These are phyloP conservation scores for Synergus japonicus DNA, from an alignment of 2,888 invertebrate species.

Conservation along the genomic window DNA sequence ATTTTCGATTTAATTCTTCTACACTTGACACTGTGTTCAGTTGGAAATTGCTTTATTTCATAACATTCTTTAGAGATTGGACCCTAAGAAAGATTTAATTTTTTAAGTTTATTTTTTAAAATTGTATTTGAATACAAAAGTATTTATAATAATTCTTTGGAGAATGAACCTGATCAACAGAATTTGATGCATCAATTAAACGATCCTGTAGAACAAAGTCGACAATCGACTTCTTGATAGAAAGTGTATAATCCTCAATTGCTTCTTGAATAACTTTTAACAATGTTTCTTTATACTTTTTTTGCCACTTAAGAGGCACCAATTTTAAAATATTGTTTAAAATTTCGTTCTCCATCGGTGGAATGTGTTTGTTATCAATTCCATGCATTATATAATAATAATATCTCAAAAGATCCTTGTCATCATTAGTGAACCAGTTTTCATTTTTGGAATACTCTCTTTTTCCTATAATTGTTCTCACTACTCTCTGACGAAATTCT, in stretches of 20 bases:
- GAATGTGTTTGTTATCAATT: slow-evolving; percentile 93
- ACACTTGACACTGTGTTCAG: slow-evolving; percentile 57
- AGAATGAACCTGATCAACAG: slow-evolving; percentile 50
- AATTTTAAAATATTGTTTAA: slow-evolving; percentile 83
- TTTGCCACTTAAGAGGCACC: slow-evolving; percentile 81
- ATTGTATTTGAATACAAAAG: background rate
- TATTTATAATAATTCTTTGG: background rate
- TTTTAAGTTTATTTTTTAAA: background rate
- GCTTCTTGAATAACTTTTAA: slow-evolving; percentile 86
- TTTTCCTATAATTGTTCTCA: slow-evolving; percentile 83
- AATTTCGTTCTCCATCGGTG: slow-evolving; percentile 87
- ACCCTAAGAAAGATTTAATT: slow-evolving; percentile 42
- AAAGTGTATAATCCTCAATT: slow-evolving; percentile 90
- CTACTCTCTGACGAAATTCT: slow-evolving; percentile 88
- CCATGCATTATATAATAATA: slow-evolving; percentile 95
- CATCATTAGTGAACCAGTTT: slow-evolving; percentile 77
- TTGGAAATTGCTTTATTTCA: slow-evolving; percentile 58
- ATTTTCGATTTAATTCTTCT: slow-evolving; percentile 77
- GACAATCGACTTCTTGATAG: slow-evolving; percentile 94
- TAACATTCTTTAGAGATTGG: slow-evolving; percentile 55
- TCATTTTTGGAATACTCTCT: slow-evolving; percentile 63
- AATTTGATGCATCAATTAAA: slow-evolving; percentile 55
- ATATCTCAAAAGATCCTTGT: slow-evolving; percentile 87
- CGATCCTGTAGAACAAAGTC: slow-evolving; percentile 94
- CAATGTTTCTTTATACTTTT: slow-evolving; percentile 82